Conservation (phyloP, 35 echinoderm and acorn worm genomes). For the Apostichopus japonicus region DNA sequence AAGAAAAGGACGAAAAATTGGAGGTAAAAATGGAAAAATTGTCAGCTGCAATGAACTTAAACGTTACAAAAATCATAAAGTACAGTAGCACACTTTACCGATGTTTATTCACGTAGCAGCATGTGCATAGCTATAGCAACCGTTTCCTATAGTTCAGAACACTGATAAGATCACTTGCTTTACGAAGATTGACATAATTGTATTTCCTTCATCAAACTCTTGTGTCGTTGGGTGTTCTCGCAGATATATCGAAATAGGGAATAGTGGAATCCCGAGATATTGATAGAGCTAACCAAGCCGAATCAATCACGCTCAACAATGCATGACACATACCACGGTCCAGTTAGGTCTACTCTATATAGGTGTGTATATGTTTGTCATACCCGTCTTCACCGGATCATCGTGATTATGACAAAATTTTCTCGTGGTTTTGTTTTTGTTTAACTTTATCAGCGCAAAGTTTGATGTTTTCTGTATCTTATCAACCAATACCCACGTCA, state of each 20-base stretch:
- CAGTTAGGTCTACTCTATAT: not conserved
- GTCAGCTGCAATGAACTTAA: no score
- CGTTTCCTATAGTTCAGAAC: no score
- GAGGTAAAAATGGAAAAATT: no score
- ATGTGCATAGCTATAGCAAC: no score
- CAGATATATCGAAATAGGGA: not conserved
- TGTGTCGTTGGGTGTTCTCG: not conserved
- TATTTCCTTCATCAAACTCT: not conserved
- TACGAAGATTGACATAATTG: no score
- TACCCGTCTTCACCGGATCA: not conserved
- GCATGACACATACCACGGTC: not conserved
- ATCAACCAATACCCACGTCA: not conserved
- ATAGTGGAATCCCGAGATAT: constrained; percentile 1
- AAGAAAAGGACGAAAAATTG: no score
- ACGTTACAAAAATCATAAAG: no score
- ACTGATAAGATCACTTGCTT: no score
- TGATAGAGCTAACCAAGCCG: not conserved
- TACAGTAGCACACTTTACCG: no score
- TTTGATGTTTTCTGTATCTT: not conserved
- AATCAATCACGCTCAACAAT: not conserved
- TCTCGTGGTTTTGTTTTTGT: not conserved
- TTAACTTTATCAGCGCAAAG: not conserved
- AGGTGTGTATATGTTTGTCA: not conserved
- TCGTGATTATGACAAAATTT: not conserved
- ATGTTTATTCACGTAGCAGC: no score